Evolutionary conservation across 2,888 invertebrate genomes (phyloP).

Genomic region (Malthinus flaveolus): DNA sequence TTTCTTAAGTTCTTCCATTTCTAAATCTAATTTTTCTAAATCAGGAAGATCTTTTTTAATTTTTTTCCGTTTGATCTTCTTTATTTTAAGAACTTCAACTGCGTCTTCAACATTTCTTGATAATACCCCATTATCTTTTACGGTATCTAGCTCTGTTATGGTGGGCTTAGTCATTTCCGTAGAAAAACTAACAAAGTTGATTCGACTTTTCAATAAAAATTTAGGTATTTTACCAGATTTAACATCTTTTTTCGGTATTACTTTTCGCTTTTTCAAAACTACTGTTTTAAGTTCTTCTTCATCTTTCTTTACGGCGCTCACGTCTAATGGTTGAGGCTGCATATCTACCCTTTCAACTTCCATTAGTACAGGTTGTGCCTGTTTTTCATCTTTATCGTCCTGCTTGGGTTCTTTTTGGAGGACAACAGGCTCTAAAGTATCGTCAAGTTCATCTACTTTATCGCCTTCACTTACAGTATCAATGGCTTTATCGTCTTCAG

Average conservation of each 20-base stretch:
- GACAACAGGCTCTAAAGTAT: slow-evolving; percentile 6
- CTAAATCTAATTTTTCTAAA: slow-evolving; percentile 55
- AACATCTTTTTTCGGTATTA: slow-evolving; percentile 43
- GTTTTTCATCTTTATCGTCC: slow-evolving; percentile 21
- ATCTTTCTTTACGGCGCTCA: slow-evolving; percentile 58
- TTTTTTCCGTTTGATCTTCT: slow-evolving; percentile 46
- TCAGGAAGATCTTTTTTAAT: slow-evolving; percentile 47
- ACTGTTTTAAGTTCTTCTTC: slow-evolving; percentile 65
- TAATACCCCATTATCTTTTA: slow-evolving; percentile 51
- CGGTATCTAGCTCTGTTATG: slow-evolving; percentile 45
- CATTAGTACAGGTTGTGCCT: slow-evolving; percentile 53
- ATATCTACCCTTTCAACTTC: slow-evolving; percentile 65
- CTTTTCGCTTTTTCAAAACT: slow-evolving; percentile 60
- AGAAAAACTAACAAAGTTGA: slow-evolving; percentile 59
- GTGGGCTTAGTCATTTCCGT: slow-evolving; percentile 48
- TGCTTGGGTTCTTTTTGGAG: slow-evolving; percentile 18
- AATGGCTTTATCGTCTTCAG: slow-evolving; percentile 48
- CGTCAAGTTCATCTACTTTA: slow-evolving; percentile 15
- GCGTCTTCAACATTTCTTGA: slow-evolving; percentile 58
- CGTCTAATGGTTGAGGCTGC: slow-evolving; percentile 64
- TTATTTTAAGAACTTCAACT: slow-evolving; percentile 46
- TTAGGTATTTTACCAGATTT: slow-evolving; percentile 60
- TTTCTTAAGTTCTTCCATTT: slow-evolving; percentile 52
- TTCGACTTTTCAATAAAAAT: slow-evolving; percentile 70
- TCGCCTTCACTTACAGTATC: slow-evolving; percentile 37